phyloP scores from a whole-genome alignment of 2,113 vertebrate species.

The Phaetusa simplex region DNA sequence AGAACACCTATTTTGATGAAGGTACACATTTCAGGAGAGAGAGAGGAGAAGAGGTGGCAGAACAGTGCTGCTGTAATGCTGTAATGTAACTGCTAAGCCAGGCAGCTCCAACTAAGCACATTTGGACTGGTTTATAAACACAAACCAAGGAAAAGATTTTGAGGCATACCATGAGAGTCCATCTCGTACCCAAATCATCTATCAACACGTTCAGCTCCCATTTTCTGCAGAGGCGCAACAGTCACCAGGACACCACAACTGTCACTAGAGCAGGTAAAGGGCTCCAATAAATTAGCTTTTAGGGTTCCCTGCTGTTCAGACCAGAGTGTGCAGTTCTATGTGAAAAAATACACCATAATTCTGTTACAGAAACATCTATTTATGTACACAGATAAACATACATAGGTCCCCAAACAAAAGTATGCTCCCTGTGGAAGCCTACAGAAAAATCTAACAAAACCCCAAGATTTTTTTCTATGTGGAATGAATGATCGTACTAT shows the following conservation, averaged over 20 bases:
- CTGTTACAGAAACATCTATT: background rate
- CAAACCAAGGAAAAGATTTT: background rate
- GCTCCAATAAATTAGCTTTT: background rate
- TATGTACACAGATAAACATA: background rate
- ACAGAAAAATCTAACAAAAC: background rate
- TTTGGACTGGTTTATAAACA: background rate
- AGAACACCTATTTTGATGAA: background rate
- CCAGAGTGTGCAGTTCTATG: background rate
- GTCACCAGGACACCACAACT: background rate
- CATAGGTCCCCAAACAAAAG: background rate
- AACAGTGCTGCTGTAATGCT: too few relatives aligned
- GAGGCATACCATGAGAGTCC: background rate
- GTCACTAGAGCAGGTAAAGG: background rate
- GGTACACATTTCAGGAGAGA: too few relatives aligned
- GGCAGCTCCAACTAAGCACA: background rate
- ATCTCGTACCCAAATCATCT: background rate
- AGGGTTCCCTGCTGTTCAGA: background rate
- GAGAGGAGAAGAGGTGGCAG: background rate
- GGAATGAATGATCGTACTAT: background rate
- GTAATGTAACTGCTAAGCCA: too few relatives aligned
- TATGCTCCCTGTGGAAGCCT: background rate
- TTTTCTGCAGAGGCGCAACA: background rate
- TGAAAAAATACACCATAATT: background rate
- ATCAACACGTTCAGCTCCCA: fast-evolving
- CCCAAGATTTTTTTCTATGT: background rate